Evolutionary conservation across 2,797 vertebrate genomes (phyloP).

Genomic region (Lophura swinhoii): DNA sequence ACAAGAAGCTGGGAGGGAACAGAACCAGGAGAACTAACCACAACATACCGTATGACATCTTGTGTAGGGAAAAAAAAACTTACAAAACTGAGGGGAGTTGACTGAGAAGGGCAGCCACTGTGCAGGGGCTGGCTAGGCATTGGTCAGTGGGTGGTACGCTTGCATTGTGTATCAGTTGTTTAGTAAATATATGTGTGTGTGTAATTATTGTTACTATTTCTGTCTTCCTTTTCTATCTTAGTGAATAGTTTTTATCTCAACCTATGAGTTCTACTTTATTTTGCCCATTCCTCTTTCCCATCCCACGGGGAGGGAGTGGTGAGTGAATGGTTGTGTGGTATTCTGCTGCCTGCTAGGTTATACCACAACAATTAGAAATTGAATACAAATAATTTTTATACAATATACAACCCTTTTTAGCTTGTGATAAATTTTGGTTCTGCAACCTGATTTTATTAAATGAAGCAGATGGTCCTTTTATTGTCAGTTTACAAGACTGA

Average conservation of each 20-base stretch:
- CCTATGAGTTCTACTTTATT: neutral
- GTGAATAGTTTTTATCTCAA: neutral
- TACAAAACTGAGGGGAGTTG: no score
- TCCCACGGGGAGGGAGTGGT: no score
- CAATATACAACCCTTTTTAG: neutral
- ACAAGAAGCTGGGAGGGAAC: neutral
- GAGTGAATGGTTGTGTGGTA: no score
- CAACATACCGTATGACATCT: neutral
- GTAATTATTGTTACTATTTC: neutral
- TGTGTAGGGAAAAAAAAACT: neutral
- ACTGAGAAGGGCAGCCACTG: no score
- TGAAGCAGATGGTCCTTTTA: neutral
- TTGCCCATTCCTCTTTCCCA: neutral
- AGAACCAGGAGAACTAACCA: neutral
- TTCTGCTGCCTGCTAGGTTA: neutral
- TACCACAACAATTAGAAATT: neutral
- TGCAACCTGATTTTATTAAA: neutral
- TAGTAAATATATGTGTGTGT: neutral
- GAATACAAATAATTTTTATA: neutral
- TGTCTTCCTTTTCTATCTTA: neutral
- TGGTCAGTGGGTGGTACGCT: neutral
- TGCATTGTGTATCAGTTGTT: neutral
- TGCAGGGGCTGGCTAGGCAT: no score
- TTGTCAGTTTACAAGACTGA: neutral
- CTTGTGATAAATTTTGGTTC: neutral